Conservation (phyloP, 37 sponge, comb jelly and placozoan species). For the Mnemiopsis leidyi region DNA sequence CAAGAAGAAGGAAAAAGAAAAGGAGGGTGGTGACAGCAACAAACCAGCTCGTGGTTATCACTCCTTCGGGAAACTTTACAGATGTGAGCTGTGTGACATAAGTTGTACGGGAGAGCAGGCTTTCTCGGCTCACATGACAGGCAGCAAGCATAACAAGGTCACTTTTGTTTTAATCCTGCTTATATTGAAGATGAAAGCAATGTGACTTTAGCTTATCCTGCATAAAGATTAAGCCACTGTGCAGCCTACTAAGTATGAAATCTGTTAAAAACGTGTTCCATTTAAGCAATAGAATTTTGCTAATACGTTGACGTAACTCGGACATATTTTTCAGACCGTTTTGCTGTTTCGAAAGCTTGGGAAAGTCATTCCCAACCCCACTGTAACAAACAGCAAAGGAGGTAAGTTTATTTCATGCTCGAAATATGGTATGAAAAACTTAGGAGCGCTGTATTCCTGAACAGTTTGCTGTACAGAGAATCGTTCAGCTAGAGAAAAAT, state of each 20-base stretch:
- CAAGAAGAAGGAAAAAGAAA: constrained; percentile 64
- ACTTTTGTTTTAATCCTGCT: too few species aligned
- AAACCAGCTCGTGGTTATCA: constrained; percentile 27
- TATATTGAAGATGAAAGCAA: too few species aligned
- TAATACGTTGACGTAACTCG: neutral
- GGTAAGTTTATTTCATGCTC: too few species aligned
- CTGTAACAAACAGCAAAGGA: constrained; percentile 17
- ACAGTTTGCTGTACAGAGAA: too few species aligned
- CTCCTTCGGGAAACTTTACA: constrained; percentile 23
- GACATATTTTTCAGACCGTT: constrained; percentile 24
- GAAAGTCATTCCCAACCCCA: constrained; percentile 29
- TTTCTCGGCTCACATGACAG: constrained; percentile 55
- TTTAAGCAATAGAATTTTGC: neutral
- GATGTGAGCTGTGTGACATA: constrained; percentile 57
- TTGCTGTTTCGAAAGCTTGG: constrained; percentile 39
- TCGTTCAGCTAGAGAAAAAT: too few species aligned
- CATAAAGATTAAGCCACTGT: too few species aligned
- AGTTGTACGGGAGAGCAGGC: constrained; percentile 55
- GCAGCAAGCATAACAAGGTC: constrained; percentile 61
- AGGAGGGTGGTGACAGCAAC: constrained; percentile 2
- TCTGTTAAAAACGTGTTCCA: too few species aligned
- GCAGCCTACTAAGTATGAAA: too few species aligned
- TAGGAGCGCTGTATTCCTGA: too few species aligned
- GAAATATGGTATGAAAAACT: too few species aligned
- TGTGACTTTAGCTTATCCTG: too few species aligned